Conservation (phyloP, 2,113 vertebrate species). For the Crotalus helleri region DNA sequence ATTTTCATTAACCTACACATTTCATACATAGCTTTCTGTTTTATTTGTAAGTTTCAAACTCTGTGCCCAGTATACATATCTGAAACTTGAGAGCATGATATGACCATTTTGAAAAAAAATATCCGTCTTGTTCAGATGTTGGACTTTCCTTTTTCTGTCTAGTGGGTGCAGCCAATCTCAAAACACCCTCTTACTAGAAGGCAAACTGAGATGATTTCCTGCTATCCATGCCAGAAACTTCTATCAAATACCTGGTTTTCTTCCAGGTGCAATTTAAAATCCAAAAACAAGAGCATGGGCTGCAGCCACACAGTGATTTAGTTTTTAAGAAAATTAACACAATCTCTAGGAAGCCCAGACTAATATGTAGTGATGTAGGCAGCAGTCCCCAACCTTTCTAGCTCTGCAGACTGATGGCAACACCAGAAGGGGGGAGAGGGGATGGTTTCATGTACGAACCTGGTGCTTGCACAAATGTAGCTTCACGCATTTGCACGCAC, state of each 20-base stretch:
- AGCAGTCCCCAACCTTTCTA: not conserved
- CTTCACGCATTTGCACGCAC: not conserved
- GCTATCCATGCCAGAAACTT: not conserved
- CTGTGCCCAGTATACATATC: not conserved
- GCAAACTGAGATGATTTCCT: not conserved
- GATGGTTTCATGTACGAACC: not conserved
- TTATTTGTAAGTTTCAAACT: not conserved
- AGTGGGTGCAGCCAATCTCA: not conserved
- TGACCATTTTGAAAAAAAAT: not conserved
- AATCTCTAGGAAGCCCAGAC: not conserved
- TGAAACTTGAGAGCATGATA: not conserved
- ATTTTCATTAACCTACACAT: not conserved
- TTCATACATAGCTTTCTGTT: not conserved
- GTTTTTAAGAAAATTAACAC: not conserved
- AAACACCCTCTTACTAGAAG: not conserved
- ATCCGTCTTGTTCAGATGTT: not conserved
- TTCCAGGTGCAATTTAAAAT: not conserved
- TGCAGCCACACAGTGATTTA: not conserved
- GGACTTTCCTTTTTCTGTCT: not conserved
- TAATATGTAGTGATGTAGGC: not conserved
- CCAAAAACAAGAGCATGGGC: not conserved
- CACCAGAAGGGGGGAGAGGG: not conserved
- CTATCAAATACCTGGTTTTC: not conserved
- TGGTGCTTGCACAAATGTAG: not conserved
- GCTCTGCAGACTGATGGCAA: not conserved